These are phyloP conservation scores for Plagodis dolabraria DNA, from an alignment of 2,888 invertebrate species.

Conservation along the genomic window DNA sequence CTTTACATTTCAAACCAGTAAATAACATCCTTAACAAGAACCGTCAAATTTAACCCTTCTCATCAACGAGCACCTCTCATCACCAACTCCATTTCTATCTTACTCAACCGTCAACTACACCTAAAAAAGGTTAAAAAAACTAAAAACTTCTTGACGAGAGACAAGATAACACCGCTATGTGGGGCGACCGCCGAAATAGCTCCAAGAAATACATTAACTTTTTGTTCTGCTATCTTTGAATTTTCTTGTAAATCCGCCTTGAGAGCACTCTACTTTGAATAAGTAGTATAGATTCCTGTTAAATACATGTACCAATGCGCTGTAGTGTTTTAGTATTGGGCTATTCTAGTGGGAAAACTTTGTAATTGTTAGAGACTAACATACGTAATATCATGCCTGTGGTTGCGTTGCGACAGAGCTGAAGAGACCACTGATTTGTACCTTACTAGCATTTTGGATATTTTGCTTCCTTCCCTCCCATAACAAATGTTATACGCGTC, in stretches of 20 bases:
- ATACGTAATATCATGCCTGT: too few species aligned
- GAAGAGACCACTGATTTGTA: too few species aligned
- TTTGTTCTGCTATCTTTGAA: conserved; percentile 28
- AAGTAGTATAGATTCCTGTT: too few species aligned
- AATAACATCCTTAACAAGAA: conserved; percentile 19
- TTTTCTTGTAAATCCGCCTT: conserved; percentile 49
- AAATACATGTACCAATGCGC: too few species aligned
- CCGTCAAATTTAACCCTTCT: conserved; percentile 33
- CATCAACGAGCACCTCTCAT: conserved; percentile 41
- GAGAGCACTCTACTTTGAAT: conserved; percentile 1
- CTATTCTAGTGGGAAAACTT: too few species aligned
- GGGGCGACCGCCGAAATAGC: conserved; percentile 68
- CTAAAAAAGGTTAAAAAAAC: conserved; percentile 39
- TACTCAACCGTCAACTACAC: conserved; percentile 26
- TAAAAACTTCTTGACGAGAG: conserved; percentile 68
- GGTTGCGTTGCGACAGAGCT: too few species aligned
- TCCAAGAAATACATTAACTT: conserved; percentile 67
- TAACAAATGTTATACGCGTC: too few species aligned
- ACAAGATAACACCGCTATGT: conserved; percentile 58
- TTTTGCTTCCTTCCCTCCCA: too few species aligned
- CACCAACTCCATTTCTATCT: conserved; percentile 36
- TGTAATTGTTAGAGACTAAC: too few species aligned
- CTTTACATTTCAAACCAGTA: not conserved
- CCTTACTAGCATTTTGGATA: too few species aligned
- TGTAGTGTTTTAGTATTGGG: too few species aligned